Conservation (phyloP, 2,888 invertebrate species). For the Habrosyne pyritoides region DNA sequence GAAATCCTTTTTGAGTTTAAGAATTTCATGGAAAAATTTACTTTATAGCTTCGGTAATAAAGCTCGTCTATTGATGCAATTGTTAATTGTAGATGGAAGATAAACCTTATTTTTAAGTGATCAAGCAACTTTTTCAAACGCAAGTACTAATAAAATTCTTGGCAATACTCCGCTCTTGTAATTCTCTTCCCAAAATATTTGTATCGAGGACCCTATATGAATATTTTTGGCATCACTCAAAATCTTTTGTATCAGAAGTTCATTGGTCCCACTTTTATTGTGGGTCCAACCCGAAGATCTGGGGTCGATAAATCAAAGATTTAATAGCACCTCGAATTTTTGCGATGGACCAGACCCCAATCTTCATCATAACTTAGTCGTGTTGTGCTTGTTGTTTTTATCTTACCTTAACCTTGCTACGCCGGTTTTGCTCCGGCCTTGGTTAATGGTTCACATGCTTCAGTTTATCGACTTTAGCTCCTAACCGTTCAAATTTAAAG, state of each 20-base stretch:
- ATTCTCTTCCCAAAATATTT: too few species aligned
- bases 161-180: too few species aligned
- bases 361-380: slow-evolving; percentile 40
- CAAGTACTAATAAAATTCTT: too few species aligned
- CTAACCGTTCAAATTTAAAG: slow-evolving; percentile 26
- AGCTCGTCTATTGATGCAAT: too few species aligned
- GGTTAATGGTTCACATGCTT: slow-evolving; percentile 51
- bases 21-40: too few species aligned
- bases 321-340: slow-evolving; percentile 1
- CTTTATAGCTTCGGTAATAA: too few species aligned
- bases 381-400: slow-evolving; percentile 55
- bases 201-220: too few species aligned
- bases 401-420: slow-evolving; percentile 66
- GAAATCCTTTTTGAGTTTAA: too few species aligned
- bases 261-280: background rate
- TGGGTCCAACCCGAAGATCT: background rate
- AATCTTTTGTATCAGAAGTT: background rate
- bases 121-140: too few species aligned
- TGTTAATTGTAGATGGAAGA: too few species aligned
- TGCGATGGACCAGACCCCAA: slow-evolving; percentile 13
- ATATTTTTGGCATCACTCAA: too few species aligned
- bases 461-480: slow-evolving; percentile 24
- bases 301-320: slow-evolving; percentile 1
- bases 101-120: too few species aligned
- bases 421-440: slow-evolving; percentile 58